These are phyloP conservation scores for Nycticryphes semicollaris DNA, from an alignment of 2,113 vertebrate genomes.

Conservation along the genomic window DNA sequence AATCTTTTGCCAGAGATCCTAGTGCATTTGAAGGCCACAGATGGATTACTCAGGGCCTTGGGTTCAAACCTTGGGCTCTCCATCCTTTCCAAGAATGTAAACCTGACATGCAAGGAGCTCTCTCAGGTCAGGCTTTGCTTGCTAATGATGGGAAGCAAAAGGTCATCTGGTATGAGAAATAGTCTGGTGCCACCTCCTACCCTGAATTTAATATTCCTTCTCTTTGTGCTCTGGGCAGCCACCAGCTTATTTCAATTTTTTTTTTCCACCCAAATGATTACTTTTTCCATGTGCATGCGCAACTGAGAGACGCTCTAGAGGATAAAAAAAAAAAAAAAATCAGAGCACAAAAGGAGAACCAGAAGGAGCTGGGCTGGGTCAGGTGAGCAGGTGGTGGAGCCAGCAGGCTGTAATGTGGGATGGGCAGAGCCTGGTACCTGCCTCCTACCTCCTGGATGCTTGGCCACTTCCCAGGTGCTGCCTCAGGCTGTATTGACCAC, in stretches of 20 bases:
- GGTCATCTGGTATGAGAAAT: neutral
- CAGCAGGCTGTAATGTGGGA: neutral
- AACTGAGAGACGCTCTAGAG: neutral
- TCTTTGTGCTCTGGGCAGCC: neutral
- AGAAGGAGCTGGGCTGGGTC: neutral
- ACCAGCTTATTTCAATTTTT: neutral
- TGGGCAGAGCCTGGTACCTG: neutral
- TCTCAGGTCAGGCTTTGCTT: neutral
- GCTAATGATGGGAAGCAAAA: neutral
- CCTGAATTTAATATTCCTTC: neutral
- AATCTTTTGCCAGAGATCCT: neutral
- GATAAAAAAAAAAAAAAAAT: too few relatives aligned
- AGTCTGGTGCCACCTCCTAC: neutral
- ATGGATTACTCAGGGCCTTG: neutral
- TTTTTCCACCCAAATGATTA: too few relatives aligned
- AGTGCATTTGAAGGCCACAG: neutral
- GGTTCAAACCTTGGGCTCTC: neutral
- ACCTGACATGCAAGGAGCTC: neutral
- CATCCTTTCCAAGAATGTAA: neutral
- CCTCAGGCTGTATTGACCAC: fast-evolving
- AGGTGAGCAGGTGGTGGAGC: neutral
- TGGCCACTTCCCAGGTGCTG: neutral
- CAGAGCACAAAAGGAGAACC: neutral
- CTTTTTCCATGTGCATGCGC: neutral
- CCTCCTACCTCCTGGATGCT: neutral